Evolutionary conservation across 2,797 vertebrate species (phyloP).

Genomic region (Antennarius maculatus): DNA sequence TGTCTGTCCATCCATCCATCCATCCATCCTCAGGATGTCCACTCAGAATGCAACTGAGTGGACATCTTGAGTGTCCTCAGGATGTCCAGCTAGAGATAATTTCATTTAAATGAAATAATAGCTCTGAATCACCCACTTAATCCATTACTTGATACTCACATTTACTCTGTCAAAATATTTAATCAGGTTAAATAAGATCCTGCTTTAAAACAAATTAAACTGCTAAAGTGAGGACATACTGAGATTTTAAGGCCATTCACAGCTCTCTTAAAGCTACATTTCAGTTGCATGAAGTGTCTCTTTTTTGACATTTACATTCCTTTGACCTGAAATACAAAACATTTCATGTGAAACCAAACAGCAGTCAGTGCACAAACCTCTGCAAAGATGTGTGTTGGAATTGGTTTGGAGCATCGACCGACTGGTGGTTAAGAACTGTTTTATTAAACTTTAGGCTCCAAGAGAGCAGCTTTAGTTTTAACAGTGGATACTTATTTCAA

Average conservation of each 20-base stretch:
- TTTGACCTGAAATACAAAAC: neutral
- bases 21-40: neutral
- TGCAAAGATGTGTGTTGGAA: too few relatives aligned
- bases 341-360: neutral
- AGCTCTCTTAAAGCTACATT: neutral
- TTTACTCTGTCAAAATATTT: conserved; percentile 14
- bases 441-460: neutral
- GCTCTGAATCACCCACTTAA: conserved; percentile 25
- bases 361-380: too few relatives aligned
- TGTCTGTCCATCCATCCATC: too few relatives aligned
- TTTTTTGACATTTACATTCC: neutral
- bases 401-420: too few relatives aligned
- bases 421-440: too few relatives aligned
- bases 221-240: neutral
- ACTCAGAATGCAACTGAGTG: too few relatives aligned
- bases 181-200: conserved; percentile 17
- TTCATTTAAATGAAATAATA: conserved; percentile 12
- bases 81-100: conserved; percentile 7
- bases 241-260: neutral
- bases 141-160: conserved; percentile 13
- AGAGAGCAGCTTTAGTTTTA: conserved; percentile 2
- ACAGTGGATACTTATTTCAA: too few relatives aligned
- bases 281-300: neutral
- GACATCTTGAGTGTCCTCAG: neutral
- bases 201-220: conserved; percentile 6